Evolutionary conservation across 2,797 vertebrate genomes (phyloP).

Genomic region (Anableps anableps): DNA sequence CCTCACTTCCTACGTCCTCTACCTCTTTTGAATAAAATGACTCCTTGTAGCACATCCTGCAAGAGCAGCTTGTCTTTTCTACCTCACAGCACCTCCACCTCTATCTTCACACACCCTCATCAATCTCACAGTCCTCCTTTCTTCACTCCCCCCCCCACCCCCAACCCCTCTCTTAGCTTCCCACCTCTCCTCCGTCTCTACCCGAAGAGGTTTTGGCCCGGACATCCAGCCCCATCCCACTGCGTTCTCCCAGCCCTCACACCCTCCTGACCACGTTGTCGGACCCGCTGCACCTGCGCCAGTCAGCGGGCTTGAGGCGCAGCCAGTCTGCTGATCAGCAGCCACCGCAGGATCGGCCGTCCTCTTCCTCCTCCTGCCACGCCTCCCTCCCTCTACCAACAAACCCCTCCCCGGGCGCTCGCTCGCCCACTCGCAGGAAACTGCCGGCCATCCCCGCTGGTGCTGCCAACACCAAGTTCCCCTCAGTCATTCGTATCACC

Average conservation of each 20-base stretch:
- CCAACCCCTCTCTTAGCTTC: conserved; percentile 84
- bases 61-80: conserved; percentile 14
- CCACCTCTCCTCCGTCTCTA: conserved; percentile 89
- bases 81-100: conserved; percentile 30
- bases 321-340: conserved; percentile 88
- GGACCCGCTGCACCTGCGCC: conserved; percentile 86
- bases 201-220: conserved; percentile 83
- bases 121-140: conserved; percentile 81
- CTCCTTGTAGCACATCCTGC: conserved; percentile 17
- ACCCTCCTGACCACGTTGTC: conserved; percentile 83
- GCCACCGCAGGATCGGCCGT: conserved; percentile 66
- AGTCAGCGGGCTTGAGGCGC: conserved; percentile 82
- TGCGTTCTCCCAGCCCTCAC: conserved; percentile 89
- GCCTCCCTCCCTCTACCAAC: conserved; percentile 66
- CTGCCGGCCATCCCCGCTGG: conserved; percentile 89
- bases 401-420: conserved; percentile 70
- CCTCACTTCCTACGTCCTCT: conserved; percentile 1
- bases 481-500: conserved; percentile 93
- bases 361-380: conserved; percentile 77
- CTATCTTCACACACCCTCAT: conserved; percentile 70
- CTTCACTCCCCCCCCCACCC: conserved; percentile 61
- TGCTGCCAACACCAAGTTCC: conserved; percentile 86
- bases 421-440: conserved; percentile 87
- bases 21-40: background rate
- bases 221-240: conserved; percentile 85